Base-by-base conservation (phyloP, 2,888 invertebrate genomes). In the Drosophila kuntzei region DNA sequence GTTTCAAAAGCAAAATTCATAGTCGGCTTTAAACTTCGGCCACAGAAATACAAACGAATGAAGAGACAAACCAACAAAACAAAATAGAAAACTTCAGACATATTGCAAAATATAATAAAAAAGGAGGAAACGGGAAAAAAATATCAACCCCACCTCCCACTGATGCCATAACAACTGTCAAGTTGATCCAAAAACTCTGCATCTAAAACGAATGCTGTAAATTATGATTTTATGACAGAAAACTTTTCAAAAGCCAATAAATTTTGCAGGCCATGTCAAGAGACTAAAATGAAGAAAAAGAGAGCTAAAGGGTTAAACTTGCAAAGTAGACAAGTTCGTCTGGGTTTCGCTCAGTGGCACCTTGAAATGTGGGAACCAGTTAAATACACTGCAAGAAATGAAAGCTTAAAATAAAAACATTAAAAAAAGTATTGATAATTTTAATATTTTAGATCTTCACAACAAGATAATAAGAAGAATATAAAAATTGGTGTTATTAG, bases 201-300 rank as follows among this genome's bases (percentile, higher is more conserved):
- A 57, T 54, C 49, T 37, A 46, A 80, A 81, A 60, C 77, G 87
- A 87, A 87, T 87, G 85, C 87, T 87, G 87, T 84, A 84, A 84
- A 84, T 84, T 87, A 84, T 84, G 66, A 85, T 72, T 87, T 87
- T 77, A 87, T 81, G 83, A 73, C 85, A 81, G 72, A 75, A 81
- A 87, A 84, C 71, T 85, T 84, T 76, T 84, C 70, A 79, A 84
- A 85, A 73, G 79, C 72, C 87, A 77, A 84, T 84, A 87, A 84
- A 84, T 84, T 75, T 69, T 66, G 46, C 68, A 71, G 57, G 59
- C 47, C 64, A 71, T 43, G 79, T 65, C 57, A 66, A 37, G 47
- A 58, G 34, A 37, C 29, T 16, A n/a, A 51, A 46, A 27, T 43
- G 39, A 2, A 63, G 18, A 6, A 14, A 53, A 37, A 58, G 34